Evolutionary conservation across 2,113 vertebrate species (phyloP), one percentile per base, ranked within the genome.

Genomic region (Catharus fuscescens): DNA sequence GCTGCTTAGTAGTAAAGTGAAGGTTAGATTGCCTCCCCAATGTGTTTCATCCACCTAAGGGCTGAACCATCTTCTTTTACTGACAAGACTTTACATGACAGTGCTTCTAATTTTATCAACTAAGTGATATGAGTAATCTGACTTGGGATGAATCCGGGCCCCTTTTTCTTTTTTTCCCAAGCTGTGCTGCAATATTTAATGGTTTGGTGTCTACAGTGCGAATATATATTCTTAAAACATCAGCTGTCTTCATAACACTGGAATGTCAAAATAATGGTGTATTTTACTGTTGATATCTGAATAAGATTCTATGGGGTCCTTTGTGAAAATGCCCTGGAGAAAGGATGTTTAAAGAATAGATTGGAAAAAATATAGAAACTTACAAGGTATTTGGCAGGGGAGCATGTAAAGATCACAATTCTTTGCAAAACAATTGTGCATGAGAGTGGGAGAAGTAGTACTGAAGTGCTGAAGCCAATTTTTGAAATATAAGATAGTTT

Each of bases 391-490:
- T 90, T 96, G 96, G 91, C 96, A 97, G 92, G 73, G 84, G 87
- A 97, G 66, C 84, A 85, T 86, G 95, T 95, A 93, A 92, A 86
- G 88, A 97, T 97, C 95, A 96, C 88, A 95, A 90, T 95, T 92
- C 92, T 91, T 92, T 82, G 88, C 96, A 92, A 95, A 97, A 95
- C 86, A 93, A 90, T 80, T 92, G 74, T 52, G 53, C 76, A 40
- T 57, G 69, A 50, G 80, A 88, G 80, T 73, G 74, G 59, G 84
- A 94, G 74, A 96, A 88, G 61, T 53, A 71, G 71, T 69, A 79
- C 70, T 86, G 89, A 96, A 93, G 74, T 38, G 83, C 73, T 93
- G 90, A 91, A 97, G 61, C 61, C 74, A 83, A 94, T 96, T 93
- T 93, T 88, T 92, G 13, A 94, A 94, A 81, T 96, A 91, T 72